Percentiles rank a stretch among this genome's conserved stretches.
Conservation (phyloP, 2,888 invertebrate species). For the Zootermopsis nevadensis region DNA sequence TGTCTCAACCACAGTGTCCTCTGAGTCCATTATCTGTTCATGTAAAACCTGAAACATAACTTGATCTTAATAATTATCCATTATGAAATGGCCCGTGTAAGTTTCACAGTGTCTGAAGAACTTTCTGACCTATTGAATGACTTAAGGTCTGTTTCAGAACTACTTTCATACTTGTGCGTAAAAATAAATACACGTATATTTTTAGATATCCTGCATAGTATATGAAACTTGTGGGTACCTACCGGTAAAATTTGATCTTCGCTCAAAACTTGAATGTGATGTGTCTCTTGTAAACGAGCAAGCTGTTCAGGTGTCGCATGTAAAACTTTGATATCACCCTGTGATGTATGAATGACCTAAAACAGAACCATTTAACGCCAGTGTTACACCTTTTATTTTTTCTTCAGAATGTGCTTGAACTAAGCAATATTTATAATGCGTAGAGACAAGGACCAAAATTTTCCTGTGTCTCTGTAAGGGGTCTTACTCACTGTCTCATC, state of each 20-base stretch:
- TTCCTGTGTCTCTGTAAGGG: no score
- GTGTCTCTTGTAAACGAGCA: conserved; percentile 52
- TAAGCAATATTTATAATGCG: no score
- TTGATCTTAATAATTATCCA: not conserved
- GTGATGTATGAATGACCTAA: conserved; percentile 53
- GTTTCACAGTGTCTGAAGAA: no score
- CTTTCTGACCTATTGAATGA: no score
- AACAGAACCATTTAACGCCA: no score
- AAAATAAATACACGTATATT: not conserved
- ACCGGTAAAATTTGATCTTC: conserved; percentile 54
- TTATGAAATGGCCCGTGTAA: no score
- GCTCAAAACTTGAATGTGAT: conserved; percentile 53
- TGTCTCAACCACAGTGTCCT: conserved; percentile 24
- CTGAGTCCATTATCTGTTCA: conserved; percentile 43
- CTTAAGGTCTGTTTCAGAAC: no score
- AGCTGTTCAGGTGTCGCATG: conserved; percentile 54
- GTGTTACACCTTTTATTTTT: no score
- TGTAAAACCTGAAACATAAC: conserved; percentile 41
- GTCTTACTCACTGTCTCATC: no score
- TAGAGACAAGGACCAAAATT: no score
- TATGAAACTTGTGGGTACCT: conserved; percentile 28
- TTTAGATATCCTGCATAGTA: not conserved
- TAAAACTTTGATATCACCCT: conserved; percentile 54
- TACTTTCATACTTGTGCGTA: not conserved
- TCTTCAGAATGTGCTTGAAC: no score